These are phyloP conservation scores for Monarcha castaneiventris DNA, from an alignment of 2,113 vertebrate genomes.

Conservation along the genomic window DNA sequence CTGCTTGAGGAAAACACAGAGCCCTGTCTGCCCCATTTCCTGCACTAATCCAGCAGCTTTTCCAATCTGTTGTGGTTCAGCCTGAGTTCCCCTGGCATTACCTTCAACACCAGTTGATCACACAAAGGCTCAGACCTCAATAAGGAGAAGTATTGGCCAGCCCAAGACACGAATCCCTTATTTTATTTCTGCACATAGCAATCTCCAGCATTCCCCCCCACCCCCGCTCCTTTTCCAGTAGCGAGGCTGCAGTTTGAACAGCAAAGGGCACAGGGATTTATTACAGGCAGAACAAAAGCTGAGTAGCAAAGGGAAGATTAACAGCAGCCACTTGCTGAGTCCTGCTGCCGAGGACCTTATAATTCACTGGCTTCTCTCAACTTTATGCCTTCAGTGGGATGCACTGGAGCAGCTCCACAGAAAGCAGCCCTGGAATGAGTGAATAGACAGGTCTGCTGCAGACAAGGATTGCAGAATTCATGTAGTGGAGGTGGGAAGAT, in stretches of 20 bases:
- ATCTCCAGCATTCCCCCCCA: not conserved
- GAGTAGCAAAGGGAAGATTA: constrained; percentile 15
- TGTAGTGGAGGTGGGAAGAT: not conserved
- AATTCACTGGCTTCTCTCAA: not conserved
- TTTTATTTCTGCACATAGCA: not conserved
- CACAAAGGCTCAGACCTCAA: rapidly evolving
- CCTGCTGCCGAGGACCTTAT: not conserved
- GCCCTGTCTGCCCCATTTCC: not conserved
- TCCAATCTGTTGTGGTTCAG: not conserved
- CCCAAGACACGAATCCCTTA: not conserved
- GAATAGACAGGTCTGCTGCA: not conserved
- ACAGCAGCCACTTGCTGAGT: not conserved
- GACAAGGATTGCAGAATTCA: not conserved
- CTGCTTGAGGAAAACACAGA: not conserved
- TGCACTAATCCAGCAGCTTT: not conserved
- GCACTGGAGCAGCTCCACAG: not conserved
- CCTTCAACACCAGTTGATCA: not conserved
- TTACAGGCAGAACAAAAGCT: constrained; percentile 10
- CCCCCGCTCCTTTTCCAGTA: not conserved
- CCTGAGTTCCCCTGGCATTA: not conserved
- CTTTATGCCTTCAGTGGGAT: not conserved
- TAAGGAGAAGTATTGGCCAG: not conserved
- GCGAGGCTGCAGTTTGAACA: not conserved
- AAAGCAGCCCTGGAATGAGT: not conserved
- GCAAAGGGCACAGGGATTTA: not conserved